Evolutionary conservation across 2,113 vertebrate genomes (phyloP), one percentile per base, ranked within the genome.

Genomic region (Dipodomys ordii): DNA sequence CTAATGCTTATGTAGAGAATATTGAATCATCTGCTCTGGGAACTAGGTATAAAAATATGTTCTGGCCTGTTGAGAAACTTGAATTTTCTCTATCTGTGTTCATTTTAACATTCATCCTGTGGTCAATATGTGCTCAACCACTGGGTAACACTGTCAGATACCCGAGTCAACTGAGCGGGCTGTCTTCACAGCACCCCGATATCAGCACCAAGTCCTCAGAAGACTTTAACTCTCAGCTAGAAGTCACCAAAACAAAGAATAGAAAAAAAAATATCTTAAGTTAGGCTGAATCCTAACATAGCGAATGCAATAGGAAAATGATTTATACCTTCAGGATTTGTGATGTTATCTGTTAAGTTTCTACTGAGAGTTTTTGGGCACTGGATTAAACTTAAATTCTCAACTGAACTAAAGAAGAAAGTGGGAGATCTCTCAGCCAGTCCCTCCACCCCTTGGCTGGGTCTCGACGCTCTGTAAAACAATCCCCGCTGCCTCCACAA

Each of bases 351-450:
- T 80, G 27, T 35, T 53, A 27, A 92, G 27, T 57, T 57, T 57
- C 78, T 79, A 2, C 19, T 84, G 80, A 57, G 53, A 4, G 4
- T 64, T 83, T 89, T 69, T 46, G 2, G 10, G 25, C 18, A 82
- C 65, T 81, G 60, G 69, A 85, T 93, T 87, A 85, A 91, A 87
- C 46, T 28, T 60, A 95, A 95, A 72, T 80, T n/a, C 71, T 95
- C 81, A 88, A 9, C 18, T 62, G 68, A 91, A 65, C 16, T 35
- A 78, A 76, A 77, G 87, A 89, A 65, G 6, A 71, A 19, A 71
- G 62, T 23, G 32, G 7, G 6, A 30, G 71, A 67, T 49, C 19
- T 65, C 67, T 65, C 67, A 86, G 67, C 32, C 62, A 82, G 80
- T 32, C 80, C 65, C 79, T 44, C 46, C 7, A 4, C 53, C 16